Evolutionary conservation across 2,888 invertebrate species (phyloP).

Genomic region (Antheraea assamensis): DNA sequence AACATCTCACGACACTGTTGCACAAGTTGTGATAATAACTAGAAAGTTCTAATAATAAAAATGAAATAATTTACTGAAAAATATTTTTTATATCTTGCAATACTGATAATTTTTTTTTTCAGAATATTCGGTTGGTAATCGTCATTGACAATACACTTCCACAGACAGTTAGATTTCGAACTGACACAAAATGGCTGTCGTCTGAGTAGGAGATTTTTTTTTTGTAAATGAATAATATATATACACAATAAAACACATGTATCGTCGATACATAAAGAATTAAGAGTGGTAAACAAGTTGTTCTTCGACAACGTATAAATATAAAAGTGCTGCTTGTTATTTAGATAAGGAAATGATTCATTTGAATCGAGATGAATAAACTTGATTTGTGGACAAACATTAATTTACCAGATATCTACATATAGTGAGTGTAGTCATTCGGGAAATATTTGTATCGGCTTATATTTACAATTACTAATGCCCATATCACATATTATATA

Average conservation of each 20-base stretch:
- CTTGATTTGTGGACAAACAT: constrained; percentile 12
- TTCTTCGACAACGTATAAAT: constrained; percentile 12
- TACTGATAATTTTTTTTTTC: not conserved
- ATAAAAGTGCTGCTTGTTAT: constrained; percentile 24
- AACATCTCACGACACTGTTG: constrained; percentile 1
- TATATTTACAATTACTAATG: not conserved
- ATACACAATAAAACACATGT: constrained; percentile 10
- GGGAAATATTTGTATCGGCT: not conserved
- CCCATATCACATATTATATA: no score
- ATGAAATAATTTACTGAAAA: not conserved
- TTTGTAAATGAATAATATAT: constrained; percentile 4
- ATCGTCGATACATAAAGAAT: not conserved
- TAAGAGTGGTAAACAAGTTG: constrained; percentile 18
- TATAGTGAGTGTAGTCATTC: not conserved
- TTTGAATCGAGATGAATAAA: constrained; percentile 24
- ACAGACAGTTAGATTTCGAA: constrained; percentile 1
- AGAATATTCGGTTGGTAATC: not conserved
- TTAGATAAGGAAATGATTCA: constrained; percentile 30
- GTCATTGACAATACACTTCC: not conserved
- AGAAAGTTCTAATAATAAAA: not conserved
- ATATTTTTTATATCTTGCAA: constrained; percentile 1
- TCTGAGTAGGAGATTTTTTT: not conserved
- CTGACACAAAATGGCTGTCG: constrained; percentile 18
- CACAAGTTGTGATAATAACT: not conserved
- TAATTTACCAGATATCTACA: not conserved